A percentile compares a stretch with the other conserved stretches of the same genome.
phyloP scores from a whole-genome alignment of 2,797 vertebrate genomes.

The Pseudochirops cupreus region DNA sequence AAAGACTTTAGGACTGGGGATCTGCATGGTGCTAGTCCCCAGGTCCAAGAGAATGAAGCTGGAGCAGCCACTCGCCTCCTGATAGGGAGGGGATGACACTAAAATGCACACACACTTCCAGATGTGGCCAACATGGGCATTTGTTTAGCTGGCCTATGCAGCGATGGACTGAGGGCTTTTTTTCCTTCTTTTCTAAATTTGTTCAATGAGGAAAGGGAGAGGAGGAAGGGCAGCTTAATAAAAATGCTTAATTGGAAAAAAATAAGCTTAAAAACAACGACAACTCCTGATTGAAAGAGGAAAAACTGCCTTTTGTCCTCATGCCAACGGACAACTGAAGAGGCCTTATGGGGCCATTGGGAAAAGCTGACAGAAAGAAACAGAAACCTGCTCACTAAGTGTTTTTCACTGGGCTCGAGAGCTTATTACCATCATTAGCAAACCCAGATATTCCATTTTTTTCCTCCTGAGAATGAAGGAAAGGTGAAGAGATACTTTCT shows the following conservation, averaged over 20 bases:
- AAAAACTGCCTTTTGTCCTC: background rate
- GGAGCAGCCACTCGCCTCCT: background rate
- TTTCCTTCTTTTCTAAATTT: background rate
- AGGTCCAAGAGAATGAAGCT: background rate
- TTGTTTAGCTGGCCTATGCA: background rate
- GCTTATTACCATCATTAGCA: background rate
- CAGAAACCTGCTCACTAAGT: background rate
- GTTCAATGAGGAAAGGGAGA: background rate
- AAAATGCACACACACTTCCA: background rate
- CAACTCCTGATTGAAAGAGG: background rate
- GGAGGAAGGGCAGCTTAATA: background rate
- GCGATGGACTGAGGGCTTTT: background rate
- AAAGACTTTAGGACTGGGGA: background rate
- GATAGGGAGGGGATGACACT: background rate
- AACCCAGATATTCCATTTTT: background rate
- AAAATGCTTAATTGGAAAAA: background rate
- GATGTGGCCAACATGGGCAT: background rate
- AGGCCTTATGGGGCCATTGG: background rate
- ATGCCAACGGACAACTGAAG: background rate
- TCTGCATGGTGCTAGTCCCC: background rate
- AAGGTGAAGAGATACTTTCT: slow-evolving; percentile 21
- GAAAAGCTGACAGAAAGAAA: background rate
- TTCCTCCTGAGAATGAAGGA: background rate
- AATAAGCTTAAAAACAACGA: background rate
- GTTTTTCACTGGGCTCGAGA: background rate